Base-by-base conservation (phyloP, 1,140 invertebrate species). In the Pristionchus pacificus region DNA sequence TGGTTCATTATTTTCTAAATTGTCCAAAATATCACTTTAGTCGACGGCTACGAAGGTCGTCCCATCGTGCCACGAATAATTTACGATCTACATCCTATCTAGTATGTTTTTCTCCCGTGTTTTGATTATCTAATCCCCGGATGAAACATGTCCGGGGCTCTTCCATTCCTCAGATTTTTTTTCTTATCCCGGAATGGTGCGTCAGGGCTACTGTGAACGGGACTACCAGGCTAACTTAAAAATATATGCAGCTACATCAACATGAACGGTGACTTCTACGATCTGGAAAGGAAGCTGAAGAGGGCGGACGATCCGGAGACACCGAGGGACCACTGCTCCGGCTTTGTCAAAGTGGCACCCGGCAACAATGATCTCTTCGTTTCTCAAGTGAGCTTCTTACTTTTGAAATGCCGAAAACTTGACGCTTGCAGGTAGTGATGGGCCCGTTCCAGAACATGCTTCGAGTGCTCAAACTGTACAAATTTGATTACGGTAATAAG, bases 391-490 rank as follows among this genome's bases (percentile, higher is more conserved):
- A 6, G 38, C 6, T 49, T 10, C 6, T 19, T 19, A 49, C 38
- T 19, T 49, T n/a, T n/a, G n/a, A n/a, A n/a, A n/a, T n/a, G n/a
- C n/a, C n/a, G n/a, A n/a, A n/a, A n/a, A n/a, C n/a, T n/a, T n/a
- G n/a, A n/a, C n/a, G n/a, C n/a, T n/a, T 88, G 25, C 90, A 91
- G 81, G 89, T 89, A 68, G 89, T 90, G 0, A 90, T 89, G 86
- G 87, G 85, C 77, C 89, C 89, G 68, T 95, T 92, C 80, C 88
- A 88, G 28, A 89, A 89, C 76, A 95, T 97, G 93, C 86, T 94
- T 62, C 87, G 92, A 75, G 89, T 96, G 24, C 86, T 94, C 77
- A 97, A 97, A 84, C 89, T 90, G 71, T 96, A 96, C 85, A 90
- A 91, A 77, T 90, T 95, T 67, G 88, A 89, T 73, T 93, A 90